Evolutionary conservation across 2,888 invertebrate species (phyloP).

Genomic region (Drosophila aldrichi): DNA sequence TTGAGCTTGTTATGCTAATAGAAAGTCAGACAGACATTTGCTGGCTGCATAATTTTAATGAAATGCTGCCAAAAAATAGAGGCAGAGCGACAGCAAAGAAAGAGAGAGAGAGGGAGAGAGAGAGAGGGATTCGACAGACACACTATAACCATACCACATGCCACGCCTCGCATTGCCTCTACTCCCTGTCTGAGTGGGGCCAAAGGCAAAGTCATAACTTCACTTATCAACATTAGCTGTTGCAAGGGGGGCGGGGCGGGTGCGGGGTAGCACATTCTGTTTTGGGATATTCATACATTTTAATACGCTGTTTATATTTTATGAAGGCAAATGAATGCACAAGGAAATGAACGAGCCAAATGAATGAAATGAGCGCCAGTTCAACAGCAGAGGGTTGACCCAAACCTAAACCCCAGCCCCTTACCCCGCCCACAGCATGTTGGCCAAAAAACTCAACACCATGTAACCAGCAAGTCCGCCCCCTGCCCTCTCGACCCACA

Average conservation of each 20-base stretch:
- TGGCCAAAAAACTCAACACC: constrained; percentile 75
- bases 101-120: background rate
- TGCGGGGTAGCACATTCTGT: constrained; percentile 26
- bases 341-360: constrained; percentile 77
- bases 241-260: constrained; percentile 29
- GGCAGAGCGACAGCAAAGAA: constrained; percentile 15
- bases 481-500: background rate
- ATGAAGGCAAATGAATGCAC: constrained; percentile 81
- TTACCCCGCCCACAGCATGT: background rate
- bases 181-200: constrained; percentile 55
- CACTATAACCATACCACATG: constrained; percentile 6
- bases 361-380: constrained; percentile 62
- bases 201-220: constrained; percentile 80
- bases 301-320: constrained; percentile 84
- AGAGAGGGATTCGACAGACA: constrained; percentile 29
- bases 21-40: constrained; percentile 59
- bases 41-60: constrained; percentile 54
- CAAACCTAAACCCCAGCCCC: background rate
- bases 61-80: constrained; percentile 55
- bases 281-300: constrained; percentile 83
- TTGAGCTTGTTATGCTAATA: constrained; percentile 82
- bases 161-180: background rate
- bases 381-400: constrained; percentile 20
- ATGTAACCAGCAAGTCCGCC: constrained; percentile 53
- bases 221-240: constrained; percentile 83